These are phyloP conservation scores for Erpetoichthys calabaricus DNA, from an alignment of 2,797 vertebrate genomes.

Conservation along the genomic window DNA sequence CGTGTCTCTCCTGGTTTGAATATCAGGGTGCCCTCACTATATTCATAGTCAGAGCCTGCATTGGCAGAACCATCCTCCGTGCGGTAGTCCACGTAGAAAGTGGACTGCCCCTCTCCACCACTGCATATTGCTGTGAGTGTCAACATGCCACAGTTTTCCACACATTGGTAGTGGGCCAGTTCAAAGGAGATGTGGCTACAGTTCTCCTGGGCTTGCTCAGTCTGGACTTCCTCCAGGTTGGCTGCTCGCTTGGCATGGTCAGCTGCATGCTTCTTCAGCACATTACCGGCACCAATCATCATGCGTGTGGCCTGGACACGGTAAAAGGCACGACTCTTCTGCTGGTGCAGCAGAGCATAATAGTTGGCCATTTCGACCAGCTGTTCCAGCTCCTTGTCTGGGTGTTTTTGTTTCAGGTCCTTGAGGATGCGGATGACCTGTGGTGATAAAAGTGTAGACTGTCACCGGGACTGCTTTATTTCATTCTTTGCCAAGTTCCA, in stretches of 20 bases:
- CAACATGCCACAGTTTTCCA: constrained; percentile 76
- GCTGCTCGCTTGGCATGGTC: constrained; percentile 48
- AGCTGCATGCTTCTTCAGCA: constrained; percentile 74
- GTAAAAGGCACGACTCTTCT: constrained; percentile 78
- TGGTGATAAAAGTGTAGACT: neutral
- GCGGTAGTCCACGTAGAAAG: constrained; percentile 89
- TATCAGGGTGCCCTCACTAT: constrained; percentile 77
- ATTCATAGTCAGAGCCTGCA: constrained; percentile 69
- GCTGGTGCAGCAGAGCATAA: constrained; percentile 52
- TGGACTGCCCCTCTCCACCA: constrained; percentile 62
- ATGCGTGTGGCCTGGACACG: constrained; percentile 84
- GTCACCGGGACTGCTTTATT: neutral
- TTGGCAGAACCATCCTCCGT: constrained; percentile 90
- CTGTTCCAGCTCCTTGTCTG: constrained; percentile 85
- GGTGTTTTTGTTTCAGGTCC: constrained; percentile 86
- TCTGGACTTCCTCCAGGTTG: constrained; percentile 22
- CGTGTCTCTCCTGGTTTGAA: constrained; percentile 85
- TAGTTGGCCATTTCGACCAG: constrained; percentile 78
- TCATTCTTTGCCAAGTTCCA: too few species aligned
- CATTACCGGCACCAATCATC: constrained; percentile 88
- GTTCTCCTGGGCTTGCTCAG: constrained; percentile 11
- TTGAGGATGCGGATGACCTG: constrained; percentile 85
- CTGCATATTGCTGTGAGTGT: constrained; percentile 58
- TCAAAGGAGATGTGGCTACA: constrained; percentile 38
- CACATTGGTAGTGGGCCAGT: constrained; percentile 76